Percentiles rank a stretch among this genome's conserved stretches.
These are phyloP conservation scores for Chrysocyon brachyurus DNA, from an alignment of 2,797 vertebrate species.

Conservation along the genomic window DNA sequence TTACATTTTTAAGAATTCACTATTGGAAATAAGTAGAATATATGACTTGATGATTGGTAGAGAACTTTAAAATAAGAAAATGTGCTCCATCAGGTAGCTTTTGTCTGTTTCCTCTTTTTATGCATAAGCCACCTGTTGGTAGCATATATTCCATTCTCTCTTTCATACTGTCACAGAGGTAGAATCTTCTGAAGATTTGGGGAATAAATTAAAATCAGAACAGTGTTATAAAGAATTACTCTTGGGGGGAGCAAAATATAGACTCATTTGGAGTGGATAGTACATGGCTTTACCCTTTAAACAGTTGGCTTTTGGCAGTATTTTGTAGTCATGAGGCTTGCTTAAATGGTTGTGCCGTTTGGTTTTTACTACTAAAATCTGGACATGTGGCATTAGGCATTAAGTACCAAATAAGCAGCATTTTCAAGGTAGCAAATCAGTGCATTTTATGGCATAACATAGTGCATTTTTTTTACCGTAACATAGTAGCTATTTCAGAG, in stretches of 20 bases:
- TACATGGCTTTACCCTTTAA: neutral
- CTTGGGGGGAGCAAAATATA: neutral
- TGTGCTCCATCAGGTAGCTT: neutral
- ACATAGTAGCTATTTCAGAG: neutral
- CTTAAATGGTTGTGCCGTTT: neutral
- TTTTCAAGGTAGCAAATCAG: neutral
- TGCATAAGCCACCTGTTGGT: neutral
- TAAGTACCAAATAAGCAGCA: neutral
- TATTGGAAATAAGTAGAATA: neutral
- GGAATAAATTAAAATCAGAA: neutral
- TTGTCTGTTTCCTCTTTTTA: neutral
- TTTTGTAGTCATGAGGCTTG: neutral
- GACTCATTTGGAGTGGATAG: neutral
- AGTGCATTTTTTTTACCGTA: neutral
- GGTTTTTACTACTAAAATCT: neutral
- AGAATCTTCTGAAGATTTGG: neutral
- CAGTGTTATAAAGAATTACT: neutral
- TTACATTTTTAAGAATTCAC: neutral
- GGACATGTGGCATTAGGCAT: neutral
- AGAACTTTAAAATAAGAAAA: neutral
- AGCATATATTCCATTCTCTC: neutral
- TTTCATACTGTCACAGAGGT: neutral
- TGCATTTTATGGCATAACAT: neutral
- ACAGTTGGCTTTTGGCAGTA: neutral
- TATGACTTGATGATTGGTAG: neutral